These are phyloP conservation scores for Heliothis subflexa DNA, from an alignment of 1,140 invertebrate species.

Conservation along the genomic window DNA sequence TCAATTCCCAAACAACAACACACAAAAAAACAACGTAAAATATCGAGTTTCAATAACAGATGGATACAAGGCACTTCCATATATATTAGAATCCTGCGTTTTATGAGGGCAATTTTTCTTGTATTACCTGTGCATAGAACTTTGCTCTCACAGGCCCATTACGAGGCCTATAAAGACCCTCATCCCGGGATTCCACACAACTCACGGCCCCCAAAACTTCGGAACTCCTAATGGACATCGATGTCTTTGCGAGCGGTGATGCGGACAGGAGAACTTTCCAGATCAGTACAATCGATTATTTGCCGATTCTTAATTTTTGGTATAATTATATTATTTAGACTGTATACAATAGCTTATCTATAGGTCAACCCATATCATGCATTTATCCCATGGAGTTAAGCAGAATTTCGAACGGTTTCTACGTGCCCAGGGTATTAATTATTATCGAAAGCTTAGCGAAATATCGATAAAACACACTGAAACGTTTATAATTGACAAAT, in stretches of 20 bases:
- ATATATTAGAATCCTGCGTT: slow-evolving; percentile 24
- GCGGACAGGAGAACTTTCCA: background rate
- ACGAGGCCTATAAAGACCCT: slow-evolving; percentile 18
- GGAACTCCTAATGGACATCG: slow-evolving; percentile 25
- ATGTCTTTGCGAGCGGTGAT: slow-evolving; percentile 7
- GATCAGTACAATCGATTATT: background rate
- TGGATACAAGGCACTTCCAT: slow-evolving; percentile 25
- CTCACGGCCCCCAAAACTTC: slow-evolving; percentile 16
- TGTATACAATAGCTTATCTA: too few species aligned
- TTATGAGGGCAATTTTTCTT: slow-evolving; percentile 24
- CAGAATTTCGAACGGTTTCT: background rate
- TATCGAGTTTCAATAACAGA: slow-evolving; percentile 26
- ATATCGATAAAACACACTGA: slow-evolving; percentile 5
- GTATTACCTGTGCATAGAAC: slow-evolving; percentile 20
- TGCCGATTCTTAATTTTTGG: background rate
- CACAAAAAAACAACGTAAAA: slow-evolving; percentile 15
- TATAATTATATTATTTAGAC: too few species aligned
- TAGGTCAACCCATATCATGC: too few species aligned
- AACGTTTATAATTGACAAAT: slow-evolving; percentile 30
- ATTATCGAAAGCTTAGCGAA: background rate
- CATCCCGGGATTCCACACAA: slow-evolving; percentile 1
- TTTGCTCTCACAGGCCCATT: slow-evolving; percentile 36
- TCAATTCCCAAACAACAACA: background rate
- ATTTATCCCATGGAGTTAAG: too few species aligned
- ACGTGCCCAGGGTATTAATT: background rate